Percentiles rank a stretch among this genome's conserved stretches.
These are phyloP conservation scores for Monomorium pharaonis DNA, from an alignment of 1,140 invertebrate genomes.

Conservation along the genomic window DNA sequence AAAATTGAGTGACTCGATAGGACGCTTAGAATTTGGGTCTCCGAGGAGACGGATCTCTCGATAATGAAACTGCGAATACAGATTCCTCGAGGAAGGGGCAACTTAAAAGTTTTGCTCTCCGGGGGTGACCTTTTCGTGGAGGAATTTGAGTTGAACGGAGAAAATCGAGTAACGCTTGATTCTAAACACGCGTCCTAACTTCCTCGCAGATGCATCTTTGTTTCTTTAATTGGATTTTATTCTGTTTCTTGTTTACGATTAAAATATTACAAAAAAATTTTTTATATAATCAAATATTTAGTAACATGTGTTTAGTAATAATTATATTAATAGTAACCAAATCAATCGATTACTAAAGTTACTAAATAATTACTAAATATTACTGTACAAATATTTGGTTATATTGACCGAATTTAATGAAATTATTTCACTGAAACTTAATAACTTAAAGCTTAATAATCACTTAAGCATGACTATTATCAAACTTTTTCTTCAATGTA, in stretches of 20 bases:
- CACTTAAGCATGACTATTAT: no score
- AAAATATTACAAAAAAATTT: background rate
- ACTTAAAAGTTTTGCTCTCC: conserved; percentile 22
- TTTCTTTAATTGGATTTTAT: background rate
- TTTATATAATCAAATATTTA: no score
- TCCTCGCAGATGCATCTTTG: background rate
- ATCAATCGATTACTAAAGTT: no score
- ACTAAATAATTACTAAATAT: no score
- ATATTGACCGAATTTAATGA: no score
- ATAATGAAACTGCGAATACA: conserved; percentile 47
- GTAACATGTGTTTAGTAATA: no score
- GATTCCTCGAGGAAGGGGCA: conserved; percentile 4
- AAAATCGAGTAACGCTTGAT: conserved; percentile 14
- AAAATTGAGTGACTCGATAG: conserved; percentile 2
- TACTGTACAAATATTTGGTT: no score
- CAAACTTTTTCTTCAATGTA: no score
- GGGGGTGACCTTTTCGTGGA: background rate
- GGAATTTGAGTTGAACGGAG: conserved; percentile 1
- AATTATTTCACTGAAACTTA: no score
- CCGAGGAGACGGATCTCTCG: conserved; percentile 1
- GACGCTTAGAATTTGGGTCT: conserved; percentile 3
- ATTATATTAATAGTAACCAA: no score
- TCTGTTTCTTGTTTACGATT: background rate
- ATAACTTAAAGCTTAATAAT: no score
- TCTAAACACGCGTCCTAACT: background rate